Evolutionary conservation across 1,140 invertebrate species (phyloP), one percentile per base, ranked within the genome.

Genomic region (Diachasma alloeum): DNA sequence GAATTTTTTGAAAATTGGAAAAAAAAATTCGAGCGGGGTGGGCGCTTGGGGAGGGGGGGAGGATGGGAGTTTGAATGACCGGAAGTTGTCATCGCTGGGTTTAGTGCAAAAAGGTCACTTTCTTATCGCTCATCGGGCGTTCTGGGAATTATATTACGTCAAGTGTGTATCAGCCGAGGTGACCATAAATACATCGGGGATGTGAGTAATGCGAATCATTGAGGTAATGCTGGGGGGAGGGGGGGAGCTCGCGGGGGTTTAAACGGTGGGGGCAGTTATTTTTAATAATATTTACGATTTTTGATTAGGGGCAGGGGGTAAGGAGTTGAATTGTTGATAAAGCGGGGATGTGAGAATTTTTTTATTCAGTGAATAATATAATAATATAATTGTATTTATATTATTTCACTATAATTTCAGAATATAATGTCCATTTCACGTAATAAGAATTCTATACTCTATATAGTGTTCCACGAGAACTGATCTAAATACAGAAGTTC

Each of bases 61-160:
- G 48, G 17, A 13, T 10, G 39, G 13, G 13, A 4, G 39, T 22
- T 53, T 56, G n/a, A 59, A 36, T 53, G 10, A 37, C 37, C 66
- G 74, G 67, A 70, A 75, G 46, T 44, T 53, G 74, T 36, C 22
- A 42, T 19, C 19, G 19, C 8, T 46, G 39, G 24, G 46, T 26
- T 39, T 22, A 71, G 8, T 63, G 42, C 39, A 67, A 74, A 75
- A n/a, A 76, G 48, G 36, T 78, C 39, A 78, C 77, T 83, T 84
- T 85, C 83, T 86, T 86, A 86, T 87, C 86, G 83, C 83, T 82
- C 83, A 82, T 87, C 84, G 86, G 83, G 84, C 85, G 39, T 86
- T 86, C 84, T 78, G 78, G 80, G 85, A 86, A 87, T 85, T 84
- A 86, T 81, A 87, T 87, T 85, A 86, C 84, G 83, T 83, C 80